These are phyloP conservation scores for Jaculus jaculus DNA, from an alignment of 2,113 vertebrate species.

Conservation along the genomic window DNA sequence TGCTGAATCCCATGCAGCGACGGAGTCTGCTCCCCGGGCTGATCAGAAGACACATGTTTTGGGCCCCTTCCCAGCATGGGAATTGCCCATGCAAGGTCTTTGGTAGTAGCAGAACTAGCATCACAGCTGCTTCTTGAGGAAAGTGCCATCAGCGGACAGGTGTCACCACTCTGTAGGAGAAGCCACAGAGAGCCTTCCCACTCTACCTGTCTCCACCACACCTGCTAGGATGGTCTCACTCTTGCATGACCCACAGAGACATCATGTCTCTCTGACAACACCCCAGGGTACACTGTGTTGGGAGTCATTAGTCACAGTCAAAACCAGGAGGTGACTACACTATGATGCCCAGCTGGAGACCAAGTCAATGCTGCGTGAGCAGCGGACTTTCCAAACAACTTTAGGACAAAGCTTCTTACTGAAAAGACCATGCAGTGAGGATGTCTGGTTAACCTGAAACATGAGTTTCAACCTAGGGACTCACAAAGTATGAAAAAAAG, in stretches of 20 bases:
- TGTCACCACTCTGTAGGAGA: neutral
- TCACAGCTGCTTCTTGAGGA: neutral
- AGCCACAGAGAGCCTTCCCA: neutral
- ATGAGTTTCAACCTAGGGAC: neutral
- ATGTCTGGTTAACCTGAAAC: neutral
- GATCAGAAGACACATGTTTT: neutral
- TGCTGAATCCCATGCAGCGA: too few relatives aligned
- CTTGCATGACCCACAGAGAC: neutral
- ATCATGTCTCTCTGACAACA: neutral
- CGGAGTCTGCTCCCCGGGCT: neutral
- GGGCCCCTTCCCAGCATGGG: neutral
- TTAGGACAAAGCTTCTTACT: neutral
- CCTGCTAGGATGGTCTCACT: neutral
- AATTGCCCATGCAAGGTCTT: too few relatives aligned
- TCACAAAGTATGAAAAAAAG: neutral
- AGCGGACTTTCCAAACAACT: neutral
- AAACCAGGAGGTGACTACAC: neutral
- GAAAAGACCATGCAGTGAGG: neutral
- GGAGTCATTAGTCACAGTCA: neutral
- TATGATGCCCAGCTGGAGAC: neutral
- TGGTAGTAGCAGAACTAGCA: too few relatives aligned
- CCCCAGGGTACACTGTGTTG: neutral
- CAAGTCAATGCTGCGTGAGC: too few relatives aligned
- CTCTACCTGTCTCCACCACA: neutral
- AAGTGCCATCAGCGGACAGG: neutral